Conservation (phyloP, 2,113 vertebrate genomes). For the Larimichthys polyactis region DNA sequence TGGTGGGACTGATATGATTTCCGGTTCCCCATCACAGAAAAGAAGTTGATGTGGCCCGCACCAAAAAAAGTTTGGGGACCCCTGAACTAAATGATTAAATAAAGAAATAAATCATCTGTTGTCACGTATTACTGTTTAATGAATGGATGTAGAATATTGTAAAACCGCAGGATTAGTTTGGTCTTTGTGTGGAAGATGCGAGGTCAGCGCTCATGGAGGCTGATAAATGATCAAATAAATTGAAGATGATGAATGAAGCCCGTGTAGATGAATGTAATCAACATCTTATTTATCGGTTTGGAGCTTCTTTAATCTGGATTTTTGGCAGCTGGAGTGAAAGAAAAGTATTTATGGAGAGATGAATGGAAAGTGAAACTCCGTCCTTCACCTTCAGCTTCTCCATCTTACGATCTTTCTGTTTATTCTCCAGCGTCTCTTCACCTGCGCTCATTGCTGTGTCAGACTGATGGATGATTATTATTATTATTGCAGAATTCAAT, state of each 20-base stretch:
- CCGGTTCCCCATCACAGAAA: no score
- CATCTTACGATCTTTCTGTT: neutral
- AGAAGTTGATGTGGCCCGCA: no score
- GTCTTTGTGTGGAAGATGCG: neutral
- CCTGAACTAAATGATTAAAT: no score
- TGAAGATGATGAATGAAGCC: neutral
- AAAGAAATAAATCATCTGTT: no score
- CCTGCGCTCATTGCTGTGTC: neutral
- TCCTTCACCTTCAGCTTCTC: neutral
- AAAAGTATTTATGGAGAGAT: neutral
- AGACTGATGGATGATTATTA: neutral
- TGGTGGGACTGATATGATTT: no score
- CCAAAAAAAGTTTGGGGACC: no score
- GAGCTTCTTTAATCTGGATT: neutral
- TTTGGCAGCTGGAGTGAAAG: neutral
- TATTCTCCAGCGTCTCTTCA: neutral
- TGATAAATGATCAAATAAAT: no score
- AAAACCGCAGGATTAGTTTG: neutral
- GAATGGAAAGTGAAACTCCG: neutral
- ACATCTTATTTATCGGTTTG: neutral
- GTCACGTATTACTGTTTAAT: no score
- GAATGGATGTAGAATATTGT: no score
- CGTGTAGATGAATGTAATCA: neutral
- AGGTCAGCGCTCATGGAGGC: no score
- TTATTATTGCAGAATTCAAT: neutral